Evolutionary conservation across 2,888 invertebrate species (phyloP).

Genomic region (Zaprionus obscuricornis): DNA sequence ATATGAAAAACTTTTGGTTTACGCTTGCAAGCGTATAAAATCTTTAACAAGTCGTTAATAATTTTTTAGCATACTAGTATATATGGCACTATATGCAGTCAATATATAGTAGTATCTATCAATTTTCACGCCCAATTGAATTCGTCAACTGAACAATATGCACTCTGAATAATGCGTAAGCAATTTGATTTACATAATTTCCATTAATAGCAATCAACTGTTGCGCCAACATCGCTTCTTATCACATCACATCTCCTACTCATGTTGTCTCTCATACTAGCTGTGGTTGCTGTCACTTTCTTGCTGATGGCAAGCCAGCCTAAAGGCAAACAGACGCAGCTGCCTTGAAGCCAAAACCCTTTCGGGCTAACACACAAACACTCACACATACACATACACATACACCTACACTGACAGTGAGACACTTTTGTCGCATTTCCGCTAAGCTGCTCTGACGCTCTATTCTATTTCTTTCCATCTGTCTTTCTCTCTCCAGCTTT

Average conservation of each 20-base stretch:
- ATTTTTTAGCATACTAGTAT: too few species aligned
- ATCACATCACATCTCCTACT: neutral
- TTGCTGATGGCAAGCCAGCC: neutral
- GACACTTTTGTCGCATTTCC: slow-evolving; percentile 46
- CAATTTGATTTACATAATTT: slow-evolving; percentile 74
- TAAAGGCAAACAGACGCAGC: neutral
- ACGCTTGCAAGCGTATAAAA: too few species aligned
- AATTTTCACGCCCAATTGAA: slow-evolving; percentile 60
- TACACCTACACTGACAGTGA: too few species aligned
- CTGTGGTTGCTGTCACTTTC: too few species aligned
- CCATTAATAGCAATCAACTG: slow-evolving; percentile 69
- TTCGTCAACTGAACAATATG: slow-evolving; percentile 44
- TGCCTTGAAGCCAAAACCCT: slow-evolving; percentile 30
- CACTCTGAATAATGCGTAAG: slow-evolving; percentile 53
- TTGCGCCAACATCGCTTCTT: slow-evolving; percentile 53
- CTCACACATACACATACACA: too few species aligned
- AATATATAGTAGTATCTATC: slow-evolving; percentile 21
- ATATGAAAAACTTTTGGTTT: too few species aligned
- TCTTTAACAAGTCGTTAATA: too few species aligned
- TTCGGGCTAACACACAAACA: too few species aligned
- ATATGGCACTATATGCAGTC: slow-evolving; percentile 5
- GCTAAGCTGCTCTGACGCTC: slow-evolving; percentile 37
- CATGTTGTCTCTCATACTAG: too few species aligned
- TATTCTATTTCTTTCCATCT: neutral
- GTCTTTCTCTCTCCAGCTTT: neutral